A percentile compares a stretch with the other conserved stretches of the same genome.
Conservation (phyloP, 2,888 invertebrate species). For the Xanthostigma xanthostigma region DNA sequence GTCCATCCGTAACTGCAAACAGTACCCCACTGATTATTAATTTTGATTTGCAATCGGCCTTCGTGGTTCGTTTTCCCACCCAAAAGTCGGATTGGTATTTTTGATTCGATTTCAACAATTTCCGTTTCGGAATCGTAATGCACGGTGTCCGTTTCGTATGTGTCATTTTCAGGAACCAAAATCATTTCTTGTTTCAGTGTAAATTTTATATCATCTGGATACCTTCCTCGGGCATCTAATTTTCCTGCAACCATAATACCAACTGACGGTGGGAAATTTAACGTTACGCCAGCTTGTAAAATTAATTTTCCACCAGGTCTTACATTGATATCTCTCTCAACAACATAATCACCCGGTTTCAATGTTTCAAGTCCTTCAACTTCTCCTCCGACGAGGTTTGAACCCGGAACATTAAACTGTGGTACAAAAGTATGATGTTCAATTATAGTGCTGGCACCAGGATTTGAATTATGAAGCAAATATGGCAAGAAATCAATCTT, state of each 20-base stretch:
- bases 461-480: slow-evolving; percentile 76
- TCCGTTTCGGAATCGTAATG: slow-evolving; percentile 37
- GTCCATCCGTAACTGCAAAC: slow-evolving; percentile 97
- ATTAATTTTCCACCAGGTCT: slow-evolving; percentile 83
- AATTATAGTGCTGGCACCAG: slow-evolving; percentile 71
- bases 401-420: slow-evolving; percentile 51
- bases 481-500: slow-evolving; percentile 85
- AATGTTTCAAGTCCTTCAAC: slow-evolving; percentile 81
- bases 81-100: slow-evolving; percentile 59
- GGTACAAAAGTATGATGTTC: slow-evolving; percentile 64
- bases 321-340: slow-evolving; percentile 87
- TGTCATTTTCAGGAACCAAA: slow-evolving; percentile 46
- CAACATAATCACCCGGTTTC: slow-evolving; percentile 73
- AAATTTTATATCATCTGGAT: slow-evolving; percentile 64
- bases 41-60: slow-evolving; percentile 73
- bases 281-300: slow-evolving; percentile 73
- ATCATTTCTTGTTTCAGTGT: slow-evolving; percentile 63
- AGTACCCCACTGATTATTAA: slow-evolving; percentile 88
- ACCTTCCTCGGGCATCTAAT: slow-evolving; percentile 65
- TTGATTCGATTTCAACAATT: slow-evolving; percentile 42
- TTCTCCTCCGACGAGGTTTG: slow-evolving; percentile 70
- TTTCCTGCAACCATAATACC: slow-evolving; percentile 95
- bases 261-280: slow-evolving; percentile 82
- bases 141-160: slow-evolving; percentile 40
- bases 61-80: slow-evolving; percentile 70